A percentile compares a stretch with the other conserved stretches of the same genome.
phyloP scores from a whole-genome alignment of 2,888 invertebrate genomes.

The Iselma pallidipennis region DNA sequence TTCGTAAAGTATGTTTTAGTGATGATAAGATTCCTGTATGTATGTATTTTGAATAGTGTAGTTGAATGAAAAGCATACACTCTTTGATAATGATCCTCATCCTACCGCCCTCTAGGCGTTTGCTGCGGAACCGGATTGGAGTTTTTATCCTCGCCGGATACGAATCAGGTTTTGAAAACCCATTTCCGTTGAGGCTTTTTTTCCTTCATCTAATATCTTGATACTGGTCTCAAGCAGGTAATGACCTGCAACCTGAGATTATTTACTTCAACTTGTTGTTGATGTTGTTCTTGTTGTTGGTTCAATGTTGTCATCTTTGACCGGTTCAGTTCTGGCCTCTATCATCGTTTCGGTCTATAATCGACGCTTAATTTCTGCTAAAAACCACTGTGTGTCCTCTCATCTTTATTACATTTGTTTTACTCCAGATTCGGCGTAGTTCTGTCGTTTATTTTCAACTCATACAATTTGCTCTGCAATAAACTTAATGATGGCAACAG shows the following conservation, averaged over 20 bases:
- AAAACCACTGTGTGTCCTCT: slow-evolving; percentile 6
- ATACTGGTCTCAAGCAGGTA: slow-evolving; percentile 21
- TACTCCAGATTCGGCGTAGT: slow-evolving; percentile 1
- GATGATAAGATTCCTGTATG: too few species aligned
- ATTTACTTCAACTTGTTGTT: slow-evolving; percentile 13
- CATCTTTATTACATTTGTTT: slow-evolving; percentile 6
- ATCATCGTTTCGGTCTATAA: not conserved
- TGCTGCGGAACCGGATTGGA: slow-evolving; percentile 16
- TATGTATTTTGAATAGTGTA: too few species aligned
- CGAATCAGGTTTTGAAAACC: slow-evolving; percentile 41
- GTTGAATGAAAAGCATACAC: too few species aligned
- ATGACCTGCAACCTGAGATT: slow-evolving; percentile 21
- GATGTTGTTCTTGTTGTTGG: not conserved
- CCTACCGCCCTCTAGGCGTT: slow-evolving; percentile 29
- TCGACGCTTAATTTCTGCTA: not conserved
- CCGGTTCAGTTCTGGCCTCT: not conserved
- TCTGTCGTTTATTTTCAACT: slow-evolving; percentile 5
- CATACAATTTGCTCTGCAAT: slow-evolving; percentile 13
- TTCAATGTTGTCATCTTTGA: too few species aligned
- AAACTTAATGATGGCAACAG: slow-evolving; percentile 15
- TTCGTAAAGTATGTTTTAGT: too few species aligned
- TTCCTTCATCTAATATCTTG: slow-evolving; percentile 24
- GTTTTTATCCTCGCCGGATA: slow-evolving; percentile 34
- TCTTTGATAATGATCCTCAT: slow-evolving; percentile 9
- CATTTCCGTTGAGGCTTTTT: slow-evolving; percentile 35